Base-by-base conservation (phyloP, 2,888 invertebrate species). In the Myopa testacea region DNA sequence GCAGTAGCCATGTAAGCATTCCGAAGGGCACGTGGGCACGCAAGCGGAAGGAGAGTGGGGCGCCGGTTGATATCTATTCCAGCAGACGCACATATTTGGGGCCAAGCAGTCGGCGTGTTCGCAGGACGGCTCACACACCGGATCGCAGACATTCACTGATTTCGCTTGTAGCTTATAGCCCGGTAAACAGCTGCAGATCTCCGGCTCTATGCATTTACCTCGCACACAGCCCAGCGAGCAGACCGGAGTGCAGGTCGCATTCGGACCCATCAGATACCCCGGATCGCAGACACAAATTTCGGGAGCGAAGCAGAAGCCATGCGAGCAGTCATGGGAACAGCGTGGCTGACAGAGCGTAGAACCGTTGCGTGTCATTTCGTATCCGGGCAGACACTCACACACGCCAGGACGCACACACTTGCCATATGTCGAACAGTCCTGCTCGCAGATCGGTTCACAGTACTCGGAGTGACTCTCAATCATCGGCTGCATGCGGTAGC, bases 131-230 rank as follows among this genome's bases (percentile, higher is more conserved):
- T 84, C 82, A 81, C 90, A 90, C 7, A 86, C 67, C 4, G 87
- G 86, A 26, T 86, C 84, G 78, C 89, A 89, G 5, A 82, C 40
- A 12, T 84, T 81, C 4, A 78, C 77, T 0, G 85, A 85, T 4
- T 79, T 76, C 0, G 16, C 12, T 26, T 79, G 67, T 0, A 82
- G 72, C 7, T 68, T 67, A 63, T 80, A 83, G 10, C 85, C 85
- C 0, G 75, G 19, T 16, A 76, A 68, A 60, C 87, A 88, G 3
- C 81, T 74, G 58, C 87, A 88, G n/a, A 81, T 80, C 19, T 83
- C 83, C 1, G 87, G 87, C 3, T 81, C 91, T 1, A 90, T 89
- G 84, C 93, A 93, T 8, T 87, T 68, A n/a, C 87, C 88, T 67
- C 88, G 81, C 4, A 81, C 37, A 73, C 89, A 89, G 5, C 77